Evolutionary conservation across 2,797 vertebrate genomes (phyloP).

Genomic region (Salarias fasciatus): DNA sequence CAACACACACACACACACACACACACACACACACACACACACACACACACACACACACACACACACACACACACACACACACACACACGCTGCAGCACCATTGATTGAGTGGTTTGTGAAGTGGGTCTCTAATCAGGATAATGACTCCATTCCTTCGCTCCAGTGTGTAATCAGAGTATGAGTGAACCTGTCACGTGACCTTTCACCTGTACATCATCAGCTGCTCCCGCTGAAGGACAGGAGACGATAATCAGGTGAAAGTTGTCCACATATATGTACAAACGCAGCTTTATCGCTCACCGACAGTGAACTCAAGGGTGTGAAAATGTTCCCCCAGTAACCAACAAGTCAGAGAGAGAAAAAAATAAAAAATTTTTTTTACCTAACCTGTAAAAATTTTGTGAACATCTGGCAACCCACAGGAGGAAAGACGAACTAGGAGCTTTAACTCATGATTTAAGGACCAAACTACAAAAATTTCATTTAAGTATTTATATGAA

Average conservation of each 20-base stretch:
- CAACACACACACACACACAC: too few relatives aligned
- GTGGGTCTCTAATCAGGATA: conserved; percentile 61
- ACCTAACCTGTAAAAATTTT: too few relatives aligned
- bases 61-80: not conserved
- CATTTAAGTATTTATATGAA: too few relatives aligned
- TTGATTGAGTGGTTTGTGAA: conserved; percentile 52
- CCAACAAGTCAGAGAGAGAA: too few relatives aligned
- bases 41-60: not conserved
- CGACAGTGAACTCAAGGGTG: too few relatives aligned
- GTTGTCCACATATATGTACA: too few relatives aligned
- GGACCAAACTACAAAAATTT: too few relatives aligned
- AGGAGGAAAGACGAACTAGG: too few relatives aligned
- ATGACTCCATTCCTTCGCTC: conserved; percentile 52
- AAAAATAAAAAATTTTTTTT: too few relatives aligned
- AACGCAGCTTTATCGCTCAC: too few relatives aligned
- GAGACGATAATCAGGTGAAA: conserved; percentile 13
- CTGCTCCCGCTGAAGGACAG: conserved; percentile 26
- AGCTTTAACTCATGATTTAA: too few relatives aligned
- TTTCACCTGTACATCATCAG: conserved; percentile 40
- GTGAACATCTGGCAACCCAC: too few relatives aligned
- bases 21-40: not conserved
- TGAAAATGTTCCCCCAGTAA: not conserved
- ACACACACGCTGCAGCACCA: conserved; percentile 5
- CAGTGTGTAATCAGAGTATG: conserved; percentile 55
- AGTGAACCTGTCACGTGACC: conserved; percentile 53